These are phyloP conservation scores for Halictus ligatus DNA, from an alignment of 2,888 invertebrate species.

Conservation along the genomic window DNA sequence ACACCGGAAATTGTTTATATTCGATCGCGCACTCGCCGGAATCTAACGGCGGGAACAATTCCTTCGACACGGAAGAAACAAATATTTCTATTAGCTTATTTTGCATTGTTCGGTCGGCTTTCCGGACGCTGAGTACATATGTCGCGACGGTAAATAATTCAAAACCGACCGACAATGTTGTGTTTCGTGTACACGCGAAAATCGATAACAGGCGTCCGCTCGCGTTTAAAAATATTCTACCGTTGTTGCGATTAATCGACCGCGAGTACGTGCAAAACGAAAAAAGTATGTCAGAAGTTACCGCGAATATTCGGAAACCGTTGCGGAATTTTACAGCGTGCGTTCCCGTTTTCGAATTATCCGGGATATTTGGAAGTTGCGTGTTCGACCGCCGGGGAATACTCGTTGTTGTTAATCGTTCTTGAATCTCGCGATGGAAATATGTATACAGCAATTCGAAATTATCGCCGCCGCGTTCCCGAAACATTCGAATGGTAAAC, in stretches of 20 bases:
- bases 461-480: too few relatives aligned
- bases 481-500: not conserved
- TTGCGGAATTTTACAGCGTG: not conserved
- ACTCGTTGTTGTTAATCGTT: too few relatives aligned
- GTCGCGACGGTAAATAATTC: not conserved
- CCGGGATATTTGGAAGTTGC: too few relatives aligned
- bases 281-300: not conserved
- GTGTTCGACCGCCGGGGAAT: too few relatives aligned
- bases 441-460: not conserved
- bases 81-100: not conserved
- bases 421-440: not conserved
- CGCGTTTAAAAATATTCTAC: not conserved
- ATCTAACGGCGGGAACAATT: not conserved
- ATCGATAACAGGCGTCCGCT: not conserved
- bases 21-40: conserved; percentile 18
- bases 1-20: conserved; percentile 36
- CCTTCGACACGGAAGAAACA: not conserved
- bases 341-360: not conserved
- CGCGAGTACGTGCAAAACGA: not conserved
- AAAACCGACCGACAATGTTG: not conserved
- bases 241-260: not conserved
- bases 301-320: not conserved
- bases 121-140: not conserved
- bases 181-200: not conserved
- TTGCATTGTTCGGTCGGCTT: not conserved